Evolutionary conservation across 2,888 invertebrate species (phyloP), one percentile per base, ranked within the genome.

Genomic region (Chymomyza fuscimana): DNA sequence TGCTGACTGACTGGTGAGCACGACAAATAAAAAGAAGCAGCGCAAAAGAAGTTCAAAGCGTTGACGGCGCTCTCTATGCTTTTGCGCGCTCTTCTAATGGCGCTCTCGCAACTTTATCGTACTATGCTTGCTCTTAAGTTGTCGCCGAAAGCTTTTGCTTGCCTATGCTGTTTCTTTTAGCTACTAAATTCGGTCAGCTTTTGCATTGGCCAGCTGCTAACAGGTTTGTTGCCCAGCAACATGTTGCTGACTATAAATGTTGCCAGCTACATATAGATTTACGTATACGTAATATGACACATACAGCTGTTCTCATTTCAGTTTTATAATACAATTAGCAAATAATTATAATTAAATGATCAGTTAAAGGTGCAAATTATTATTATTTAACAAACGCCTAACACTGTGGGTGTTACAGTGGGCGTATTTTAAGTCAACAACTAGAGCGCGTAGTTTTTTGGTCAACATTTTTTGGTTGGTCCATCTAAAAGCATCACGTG

Each of bases 281-380:
- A 69, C 81, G 79, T 83, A 82, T 86, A 81, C 86, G 77, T 74
- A 69, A 79, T 72, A 32, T 76, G 6, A 10, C 12, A 46, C 12
- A 46, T 62, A 25, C 51, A 50, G 32, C 25, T 63, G 15, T 6
- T 46, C 40, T 22, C 54, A 54, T 54, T 54, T 54, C 54, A 54
- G 36, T 65, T 62, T 36, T 56, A 56, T 66, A 72, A 46, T 46
- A 46, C 5, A 46, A 46, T 46, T 46, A 46, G 40, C 40, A 46
- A 46, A 46, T 46, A 7, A 12, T 46, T 46, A 46, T 46, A 46
- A 46, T 46, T 46, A 46, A 46, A 46, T 46, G 40, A 12, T 12
- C 40, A 46, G 40, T 46, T 46, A 12, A 46, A 65, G 61, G 70
- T 72, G 72, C 66, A 69, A 75, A 73, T 71, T 63, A 61, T 61